A percentile compares a stretch with the other conserved stretches of the same genome.
Conservation (phyloP, 2,888 invertebrate species). For the Eupithecia abbreviata region DNA sequence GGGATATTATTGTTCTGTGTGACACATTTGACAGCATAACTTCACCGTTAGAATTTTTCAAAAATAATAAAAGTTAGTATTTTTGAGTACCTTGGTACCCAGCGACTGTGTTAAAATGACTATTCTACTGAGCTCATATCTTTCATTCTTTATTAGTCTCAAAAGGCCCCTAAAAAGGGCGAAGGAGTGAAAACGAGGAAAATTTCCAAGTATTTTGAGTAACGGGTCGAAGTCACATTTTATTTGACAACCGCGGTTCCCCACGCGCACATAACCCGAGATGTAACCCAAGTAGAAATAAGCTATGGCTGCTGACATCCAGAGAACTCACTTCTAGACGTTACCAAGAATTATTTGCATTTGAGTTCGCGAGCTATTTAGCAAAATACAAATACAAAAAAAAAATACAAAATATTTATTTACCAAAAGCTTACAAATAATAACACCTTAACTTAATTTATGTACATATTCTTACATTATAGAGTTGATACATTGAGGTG, state of each 20-base stretch:
- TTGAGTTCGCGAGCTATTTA: no score
- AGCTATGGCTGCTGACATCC: background rate
- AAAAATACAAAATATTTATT: no score
- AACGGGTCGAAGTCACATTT: slow-evolving; percentile 12
- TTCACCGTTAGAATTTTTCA: background rate
- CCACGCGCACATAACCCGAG: slow-evolving; percentile 14
- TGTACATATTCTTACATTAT: no score
- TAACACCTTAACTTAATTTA: no score
- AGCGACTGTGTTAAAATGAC: background rate
- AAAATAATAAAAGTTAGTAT: background rate
- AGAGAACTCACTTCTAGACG: background rate
- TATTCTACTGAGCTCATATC: background rate
- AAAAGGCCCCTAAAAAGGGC: slow-evolving; percentile 3
- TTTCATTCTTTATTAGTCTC: slow-evolving; percentile 4
- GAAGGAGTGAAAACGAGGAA: background rate
- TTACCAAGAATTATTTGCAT: no score
- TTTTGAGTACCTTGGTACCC: background rate
- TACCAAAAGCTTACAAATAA: no score
- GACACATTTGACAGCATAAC: background rate
- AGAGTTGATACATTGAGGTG: no score
- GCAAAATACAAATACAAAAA: no score
- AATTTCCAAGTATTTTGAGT: slow-evolving; percentile 17
- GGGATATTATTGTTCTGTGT: no score
- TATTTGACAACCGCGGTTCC: slow-evolving; percentile 21
- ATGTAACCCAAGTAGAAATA: background rate